Conservation (phyloP, 2,797 vertebrate species). For the Coluber constrictor region DNA sequence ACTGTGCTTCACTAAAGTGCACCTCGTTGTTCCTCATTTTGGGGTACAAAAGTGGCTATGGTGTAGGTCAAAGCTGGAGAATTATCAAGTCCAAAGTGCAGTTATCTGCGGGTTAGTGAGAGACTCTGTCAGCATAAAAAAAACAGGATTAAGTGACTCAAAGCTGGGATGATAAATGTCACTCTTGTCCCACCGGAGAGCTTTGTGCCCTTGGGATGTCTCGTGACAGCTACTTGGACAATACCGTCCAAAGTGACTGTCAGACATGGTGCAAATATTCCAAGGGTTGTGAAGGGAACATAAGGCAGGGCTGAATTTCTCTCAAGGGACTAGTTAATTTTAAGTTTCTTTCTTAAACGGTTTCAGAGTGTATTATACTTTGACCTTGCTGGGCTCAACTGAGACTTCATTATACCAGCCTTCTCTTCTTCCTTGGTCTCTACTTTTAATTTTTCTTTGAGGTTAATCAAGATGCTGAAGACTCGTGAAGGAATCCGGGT, state of each 20-base stretch:
- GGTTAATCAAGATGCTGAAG: conserved; percentile 34
- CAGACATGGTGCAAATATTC: conserved; percentile 38
- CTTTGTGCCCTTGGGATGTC: neutral
- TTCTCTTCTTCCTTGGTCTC: conserved; percentile 33
- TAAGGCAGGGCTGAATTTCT: conserved; percentile 52
- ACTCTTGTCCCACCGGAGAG: neutral
- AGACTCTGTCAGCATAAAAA: conserved; percentile 6
- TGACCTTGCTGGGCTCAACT: conserved; percentile 63
- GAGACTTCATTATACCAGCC: conserved; percentile 19
- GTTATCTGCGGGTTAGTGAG: neutral
- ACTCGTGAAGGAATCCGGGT: neutral
- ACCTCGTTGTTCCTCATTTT: neutral
- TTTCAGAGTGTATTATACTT: conserved; percentile 57
- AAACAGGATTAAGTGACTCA: neutral
- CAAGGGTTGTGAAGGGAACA: conserved; percentile 38
- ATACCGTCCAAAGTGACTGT: neutral
- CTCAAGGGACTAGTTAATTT: conserved; percentile 59
- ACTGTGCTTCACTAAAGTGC: neutral
- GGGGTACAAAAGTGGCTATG: neutral
- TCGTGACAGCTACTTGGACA: neutral
- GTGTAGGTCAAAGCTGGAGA: neutral
- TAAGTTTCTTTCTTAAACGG: conserved; percentile 65
- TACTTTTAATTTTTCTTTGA: conserved; percentile 45
- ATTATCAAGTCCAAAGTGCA: neutral
- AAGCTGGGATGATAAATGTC: conserved; percentile 2